Base-by-base conservation (phyloP, 1,140 invertebrate species). In the Nymphalis io region DNA sequence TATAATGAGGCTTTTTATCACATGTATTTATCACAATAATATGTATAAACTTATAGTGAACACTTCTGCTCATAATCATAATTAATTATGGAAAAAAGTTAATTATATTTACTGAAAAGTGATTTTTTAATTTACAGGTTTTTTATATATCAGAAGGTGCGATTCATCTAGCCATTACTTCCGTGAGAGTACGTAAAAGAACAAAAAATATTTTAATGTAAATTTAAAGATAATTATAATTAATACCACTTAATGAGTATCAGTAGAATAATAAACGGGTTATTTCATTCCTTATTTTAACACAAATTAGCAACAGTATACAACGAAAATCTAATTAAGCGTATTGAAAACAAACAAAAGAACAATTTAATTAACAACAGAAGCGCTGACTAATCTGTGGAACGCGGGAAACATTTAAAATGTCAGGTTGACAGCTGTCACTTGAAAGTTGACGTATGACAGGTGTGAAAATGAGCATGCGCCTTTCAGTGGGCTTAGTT, bases 341-440 rank as follows among this genome's bases (percentile, higher is more conserved):
- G 51, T 55, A 55, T 55, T 55, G 51, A 15, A 55, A 55, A 55
- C 18, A 20, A 23, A 55, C 20, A 23, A 55, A 27, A 6, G 13
- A 55, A 10, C 51, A 21, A 51, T 51, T 4, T 20, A 21, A 11
- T 27, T 55, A 55, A 44, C 39, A 60, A 60, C 38, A 44, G 21
- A n/a, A 21, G 18, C 13, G 10, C 40, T 11, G 42, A 44, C 38
- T 60, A 60, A 60, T 60, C 59, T 23, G 38, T 60, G 51, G 21
- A 55, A 55, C 59, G 21, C 18, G 38, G 23, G 51, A 59, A 38
- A 51, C 20, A 27, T 27, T 40, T 55, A 53, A 33, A 61, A 60
- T 60, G 57, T 65, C 68, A 64, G 23, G 15, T 4, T 65, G 68
- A 70, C 68, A 65, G 68, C 61, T 70, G 68, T 53, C 68, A 65